A percentile compares a stretch with the other conserved stretches of the same genome.
These are phyloP conservation scores for Stegophylla sp. DNA, from an alignment of 2,888 invertebrate species.

Conservation along the genomic window DNA sequence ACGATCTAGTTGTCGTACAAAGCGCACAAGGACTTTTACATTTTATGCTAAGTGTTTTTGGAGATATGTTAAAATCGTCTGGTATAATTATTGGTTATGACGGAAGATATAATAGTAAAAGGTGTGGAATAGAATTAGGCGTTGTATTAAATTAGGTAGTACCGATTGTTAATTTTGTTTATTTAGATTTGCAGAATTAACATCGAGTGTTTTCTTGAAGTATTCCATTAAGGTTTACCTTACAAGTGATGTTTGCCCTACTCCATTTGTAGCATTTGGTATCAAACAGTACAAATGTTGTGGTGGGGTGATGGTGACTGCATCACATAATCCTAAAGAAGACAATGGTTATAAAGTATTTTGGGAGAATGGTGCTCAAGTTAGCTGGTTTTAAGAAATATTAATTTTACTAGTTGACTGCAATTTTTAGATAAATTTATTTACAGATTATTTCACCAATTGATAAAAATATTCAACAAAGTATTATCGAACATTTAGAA, in stretches of 20 bases:
- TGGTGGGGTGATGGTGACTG: slow-evolving; percentile 92
- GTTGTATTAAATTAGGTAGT: not conserved
- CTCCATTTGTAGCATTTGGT: slow-evolving; percentile 91
- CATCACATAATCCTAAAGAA: slow-evolving; percentile 93
- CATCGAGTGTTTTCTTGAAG: slow-evolving; percentile 82
- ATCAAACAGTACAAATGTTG: slow-evolving; percentile 77
- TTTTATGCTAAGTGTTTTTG: slow-evolving; percentile 71
- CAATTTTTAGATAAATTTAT: slow-evolving; percentile 25
- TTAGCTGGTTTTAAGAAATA: slow-evolving; percentile 51
- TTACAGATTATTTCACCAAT: slow-evolving; percentile 86
- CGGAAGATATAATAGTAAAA: slow-evolving; percentile 87
- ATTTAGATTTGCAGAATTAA: slow-evolving; percentile 83
- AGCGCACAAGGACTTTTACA: slow-evolving; percentile 87
- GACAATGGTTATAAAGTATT: slow-evolving; percentile 99
- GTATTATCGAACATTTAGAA: slow-evolving; percentile 77
- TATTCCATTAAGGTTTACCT: slow-evolving; percentile 80
- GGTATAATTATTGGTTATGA: slow-evolving; percentile 92
- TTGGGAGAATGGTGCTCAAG: slow-evolving; percentile 89
- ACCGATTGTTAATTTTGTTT: not conserved
- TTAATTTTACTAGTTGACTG: not conserved
- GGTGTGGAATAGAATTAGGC: slow-evolving; percentile 67
- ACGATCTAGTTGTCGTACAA: slow-evolving; percentile 91
- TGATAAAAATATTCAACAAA: slow-evolving; percentile 83
- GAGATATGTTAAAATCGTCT: slow-evolving; percentile 65
- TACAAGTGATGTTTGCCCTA: slow-evolving; percentile 82